phyloP scores from a whole-genome alignment of 2,888 invertebrate species.

The Chydorus sphaericus region DNA sequence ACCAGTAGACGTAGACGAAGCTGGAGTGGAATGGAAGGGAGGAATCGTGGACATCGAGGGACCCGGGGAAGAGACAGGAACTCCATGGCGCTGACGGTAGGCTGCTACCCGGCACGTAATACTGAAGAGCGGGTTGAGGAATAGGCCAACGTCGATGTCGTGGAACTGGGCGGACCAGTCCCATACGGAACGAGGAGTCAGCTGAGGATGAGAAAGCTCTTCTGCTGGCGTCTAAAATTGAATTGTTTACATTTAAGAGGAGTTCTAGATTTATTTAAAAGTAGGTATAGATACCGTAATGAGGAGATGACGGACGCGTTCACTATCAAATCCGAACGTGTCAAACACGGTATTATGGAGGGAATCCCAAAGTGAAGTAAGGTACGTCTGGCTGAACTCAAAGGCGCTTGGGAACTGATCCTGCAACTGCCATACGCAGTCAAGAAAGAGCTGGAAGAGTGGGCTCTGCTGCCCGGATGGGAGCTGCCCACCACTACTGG shows the following conservation, averaged over 20 bases:
- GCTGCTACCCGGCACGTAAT: conserved; percentile 17
- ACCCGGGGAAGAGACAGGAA: neutral
- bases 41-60: neutral
- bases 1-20: too few species aligned
- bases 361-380: conserved; percentile 83
- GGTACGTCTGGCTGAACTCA: conserved; percentile 81
- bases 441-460: conserved; percentile 76
- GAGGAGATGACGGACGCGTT: conserved; percentile 55
- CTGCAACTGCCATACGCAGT: conserved; percentile 82
- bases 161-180: conserved; percentile 79
- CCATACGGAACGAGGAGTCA: conserved; percentile 49
- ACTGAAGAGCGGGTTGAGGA: conserved; percentile 67
- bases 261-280: neutral
- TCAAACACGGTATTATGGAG: conserved; percentile 77
- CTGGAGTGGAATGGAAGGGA: too few species aligned
- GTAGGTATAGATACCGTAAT: conserved; percentile 41
- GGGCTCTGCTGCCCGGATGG: conserved; percentile 56
- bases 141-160: conserved; percentile 62
- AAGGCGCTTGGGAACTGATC: conserved; percentile 78
- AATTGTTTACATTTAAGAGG: conserved; percentile 7
- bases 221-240: neutral
- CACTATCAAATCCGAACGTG: conserved; percentile 81
- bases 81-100: conserved; percentile 10
- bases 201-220: neutral
- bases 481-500: neutral